phyloP scores from a whole-genome alignment of 2,888 invertebrate species.

The Plebejus anna region DNA sequence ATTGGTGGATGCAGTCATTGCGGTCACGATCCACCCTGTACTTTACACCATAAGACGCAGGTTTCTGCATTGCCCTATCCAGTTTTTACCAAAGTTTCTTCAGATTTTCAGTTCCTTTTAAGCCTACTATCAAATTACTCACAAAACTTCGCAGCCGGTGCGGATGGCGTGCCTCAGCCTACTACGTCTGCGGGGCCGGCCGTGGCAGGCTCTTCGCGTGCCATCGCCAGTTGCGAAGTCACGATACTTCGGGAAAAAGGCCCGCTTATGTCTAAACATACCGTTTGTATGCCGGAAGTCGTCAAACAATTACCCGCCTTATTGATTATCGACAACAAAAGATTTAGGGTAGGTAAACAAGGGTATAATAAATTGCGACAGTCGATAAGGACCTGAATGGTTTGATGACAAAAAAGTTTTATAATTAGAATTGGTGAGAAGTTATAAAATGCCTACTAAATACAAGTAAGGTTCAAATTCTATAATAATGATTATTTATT shows the following conservation, averaged over 20 bases:
- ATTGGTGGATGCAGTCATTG: neutral
- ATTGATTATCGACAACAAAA: slow-evolving; percentile 33
- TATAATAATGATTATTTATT: no score
- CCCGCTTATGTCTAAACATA: slow-evolving; percentile 31
- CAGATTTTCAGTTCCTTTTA: neutral
- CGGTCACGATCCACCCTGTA: neutral
- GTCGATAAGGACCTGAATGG: neutral
- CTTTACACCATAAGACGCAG: neutral
- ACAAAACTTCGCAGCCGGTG: slow-evolving; percentile 36
- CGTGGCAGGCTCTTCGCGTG: slow-evolving; percentile 67
- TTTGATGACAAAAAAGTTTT: neutral
- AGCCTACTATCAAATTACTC: neutral
- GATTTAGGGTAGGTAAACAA: slow-evolving; percentile 18
- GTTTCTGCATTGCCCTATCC: neutral
- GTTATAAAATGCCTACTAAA: no score
- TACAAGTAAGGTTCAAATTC: no score
- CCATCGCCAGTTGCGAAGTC: slow-evolving; percentile 62
- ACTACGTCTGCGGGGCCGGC: slow-evolving; percentile 53
- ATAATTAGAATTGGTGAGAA: no score
- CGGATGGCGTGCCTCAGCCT: slow-evolving; percentile 59
- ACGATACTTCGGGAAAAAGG: slow-evolving; percentile 55
- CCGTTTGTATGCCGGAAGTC: slow-evolving; percentile 38
- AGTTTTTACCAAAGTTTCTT: neutral
- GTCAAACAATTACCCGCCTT: neutral
- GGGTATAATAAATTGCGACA: neutral